Conservation (phyloP, 2,888 invertebrate species). For the Gortyna flavago region DNA sequence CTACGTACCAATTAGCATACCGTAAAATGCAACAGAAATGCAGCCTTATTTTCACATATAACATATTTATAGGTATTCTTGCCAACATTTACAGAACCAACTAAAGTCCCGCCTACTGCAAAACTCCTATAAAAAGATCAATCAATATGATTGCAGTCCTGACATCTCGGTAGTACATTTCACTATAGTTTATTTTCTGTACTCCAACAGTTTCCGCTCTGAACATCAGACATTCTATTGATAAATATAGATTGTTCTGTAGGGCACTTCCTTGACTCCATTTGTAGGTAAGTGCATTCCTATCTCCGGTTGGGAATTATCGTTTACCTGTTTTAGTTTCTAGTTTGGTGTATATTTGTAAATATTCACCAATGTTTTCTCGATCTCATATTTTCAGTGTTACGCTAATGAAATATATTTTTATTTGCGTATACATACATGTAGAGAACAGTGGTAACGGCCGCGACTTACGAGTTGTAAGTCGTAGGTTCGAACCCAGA, state of each 20-base stretch:
- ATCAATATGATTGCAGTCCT: conserved; percentile 46
- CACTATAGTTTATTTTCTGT: conserved; percentile 53
- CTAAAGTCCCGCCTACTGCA: not conserved
- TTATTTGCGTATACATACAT: no score
- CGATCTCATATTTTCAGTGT: not conserved
- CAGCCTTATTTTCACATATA: no score
- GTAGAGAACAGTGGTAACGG: no score
- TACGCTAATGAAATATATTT: not conserved
- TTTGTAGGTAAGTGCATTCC: conserved; percentile 51
- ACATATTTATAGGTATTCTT: not conserved
- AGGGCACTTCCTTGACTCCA: conserved; percentile 17
- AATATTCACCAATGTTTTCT: not conserved
- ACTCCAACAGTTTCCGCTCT: conserved; percentile 43
- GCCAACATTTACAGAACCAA: not conserved
- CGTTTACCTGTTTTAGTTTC: conserved; percentile 37
- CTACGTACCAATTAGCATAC: no score
- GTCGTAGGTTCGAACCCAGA: no score
- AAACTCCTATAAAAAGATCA: conserved; percentile 42
- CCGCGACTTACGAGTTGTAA: no score
- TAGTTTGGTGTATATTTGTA: not conserved
- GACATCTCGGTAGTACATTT: conserved; percentile 22
- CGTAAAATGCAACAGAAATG: no score
- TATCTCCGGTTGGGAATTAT: conserved; percentile 40
- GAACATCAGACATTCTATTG: conserved; percentile 50
- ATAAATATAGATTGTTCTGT: conserved; percentile 47